A percentile compares a stretch with the other conserved stretches of the same genome.
Conservation (phyloP, 2,888 invertebrate species). For the Machimus atricapillus region DNA sequence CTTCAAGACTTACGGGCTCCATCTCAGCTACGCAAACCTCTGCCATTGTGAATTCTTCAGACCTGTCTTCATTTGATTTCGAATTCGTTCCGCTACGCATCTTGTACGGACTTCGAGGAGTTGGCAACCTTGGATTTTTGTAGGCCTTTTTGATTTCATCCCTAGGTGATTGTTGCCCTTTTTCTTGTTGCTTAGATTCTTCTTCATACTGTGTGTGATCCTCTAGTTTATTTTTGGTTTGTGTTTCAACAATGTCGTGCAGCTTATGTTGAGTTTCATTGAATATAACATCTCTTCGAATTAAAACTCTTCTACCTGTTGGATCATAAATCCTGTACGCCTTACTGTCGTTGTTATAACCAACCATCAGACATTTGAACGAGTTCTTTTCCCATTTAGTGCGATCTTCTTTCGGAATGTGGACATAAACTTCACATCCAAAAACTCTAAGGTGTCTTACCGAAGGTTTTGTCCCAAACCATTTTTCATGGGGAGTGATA, state of each 20-base stretch:
- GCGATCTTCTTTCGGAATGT: conserved; percentile 43
- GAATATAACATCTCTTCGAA: conserved; percentile 43
- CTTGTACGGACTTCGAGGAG: conserved; percentile 3
- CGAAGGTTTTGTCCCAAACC: conserved; percentile 48
- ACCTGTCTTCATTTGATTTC: not conserved
- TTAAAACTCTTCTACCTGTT: conserved; percentile 15
- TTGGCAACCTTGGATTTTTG: conserved; percentile 38
- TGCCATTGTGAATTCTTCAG: not conserved
- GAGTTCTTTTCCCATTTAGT: conserved; percentile 47
- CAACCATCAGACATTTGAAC: conserved; percentile 20
- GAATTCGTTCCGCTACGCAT: not conserved
- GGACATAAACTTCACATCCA: conserved; percentile 39
- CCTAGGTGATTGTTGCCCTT: not conserved
- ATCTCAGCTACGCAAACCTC: conserved; percentile 15
- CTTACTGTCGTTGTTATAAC: not conserved
- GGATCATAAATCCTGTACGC: conserved; percentile 31
- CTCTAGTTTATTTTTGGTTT: not conserved
- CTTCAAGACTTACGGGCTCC: conserved; percentile 38
- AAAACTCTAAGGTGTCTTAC: conserved; percentile 44
- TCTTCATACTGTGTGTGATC: not conserved
- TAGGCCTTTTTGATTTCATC: not conserved
- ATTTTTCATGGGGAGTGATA: conserved; percentile 49
- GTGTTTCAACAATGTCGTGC: not conserved
- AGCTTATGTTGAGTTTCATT: not conserved
- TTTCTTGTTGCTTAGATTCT: not conserved